These are phyloP conservation scores for Entomobrya proxima DNA, from an alignment of 2,888 invertebrate genomes.

Conservation along the genomic window DNA sequence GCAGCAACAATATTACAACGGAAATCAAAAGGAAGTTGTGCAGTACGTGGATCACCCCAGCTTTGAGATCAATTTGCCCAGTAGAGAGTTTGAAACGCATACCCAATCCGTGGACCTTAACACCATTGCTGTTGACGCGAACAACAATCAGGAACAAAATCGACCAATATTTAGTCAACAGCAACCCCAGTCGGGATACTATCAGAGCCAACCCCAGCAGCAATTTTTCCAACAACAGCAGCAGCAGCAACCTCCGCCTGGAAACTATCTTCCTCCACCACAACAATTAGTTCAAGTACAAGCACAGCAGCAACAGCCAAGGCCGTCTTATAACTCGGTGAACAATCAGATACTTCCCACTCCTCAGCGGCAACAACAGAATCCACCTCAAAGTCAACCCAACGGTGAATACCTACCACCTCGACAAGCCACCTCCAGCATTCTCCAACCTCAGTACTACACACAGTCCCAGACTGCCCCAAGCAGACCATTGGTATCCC, in stretches of 20 bases:
- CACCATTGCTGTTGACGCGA: conserved; percentile 54
- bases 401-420: conserved; percentile 30
- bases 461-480: not conserved
- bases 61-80: conserved; percentile 60
- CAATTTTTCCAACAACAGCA: not conserved
- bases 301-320: not conserved
- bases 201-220: not conserved
- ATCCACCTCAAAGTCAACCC: not conserved
- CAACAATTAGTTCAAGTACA: too few species aligned
- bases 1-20: not conserved
- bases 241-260: not conserved
- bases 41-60: not conserved
- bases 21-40: conserved; percentile 9
- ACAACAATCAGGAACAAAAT: conserved; percentile 1
- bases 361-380: conserved; percentile 44
- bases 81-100: conserved; percentile 69
- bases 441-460: conserved; percentile 50
- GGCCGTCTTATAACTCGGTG: conserved; percentile 14
- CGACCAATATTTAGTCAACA: not conserved
- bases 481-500: conserved; percentile 1
- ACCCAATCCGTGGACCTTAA: conserved; percentile 53
- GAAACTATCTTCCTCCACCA: not conserved
- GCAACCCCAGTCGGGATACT: not conserved
- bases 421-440: conserved; percentile 19
- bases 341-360: conserved; percentile 37